A percentile compares a stretch with the other conserved stretches of the same genome.
Conservation (phyloP, 2,888 invertebrate species). For the Bugulina stolonifera region DNA sequence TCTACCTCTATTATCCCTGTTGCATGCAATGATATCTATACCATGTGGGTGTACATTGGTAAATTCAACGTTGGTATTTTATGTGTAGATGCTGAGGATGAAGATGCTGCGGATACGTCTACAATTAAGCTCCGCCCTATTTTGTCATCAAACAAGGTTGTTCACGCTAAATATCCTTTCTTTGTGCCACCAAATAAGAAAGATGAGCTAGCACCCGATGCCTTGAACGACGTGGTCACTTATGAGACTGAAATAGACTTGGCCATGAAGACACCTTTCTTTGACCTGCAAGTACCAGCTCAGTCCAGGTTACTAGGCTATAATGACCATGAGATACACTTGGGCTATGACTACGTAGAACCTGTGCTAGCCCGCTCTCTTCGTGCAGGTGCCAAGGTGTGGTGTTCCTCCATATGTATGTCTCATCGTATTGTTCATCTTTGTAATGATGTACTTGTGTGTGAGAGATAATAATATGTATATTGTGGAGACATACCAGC, state of each 20-base stretch:
- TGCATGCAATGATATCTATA: too few relatives aligned
- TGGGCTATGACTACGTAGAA: slow-evolving; percentile 44
- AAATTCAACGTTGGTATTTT: too few relatives aligned
- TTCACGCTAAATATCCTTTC: slow-evolving; percentile 20
- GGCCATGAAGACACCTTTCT: slow-evolving; percentile 46
- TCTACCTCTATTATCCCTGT: too few relatives aligned
- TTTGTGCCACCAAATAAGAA: slow-evolving; percentile 44
- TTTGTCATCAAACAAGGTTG: neutral
- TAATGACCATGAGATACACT: slow-evolving; percentile 37
- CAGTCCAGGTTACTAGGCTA: slow-evolving; percentile 46
- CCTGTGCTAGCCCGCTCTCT: slow-evolving; percentile 38
- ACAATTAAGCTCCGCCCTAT: neutral
- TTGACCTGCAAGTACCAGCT: slow-evolving; percentile 46
- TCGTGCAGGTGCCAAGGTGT: slow-evolving; percentile 49
- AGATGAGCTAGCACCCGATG: slow-evolving; percentile 35
- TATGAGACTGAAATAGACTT: slow-evolving; percentile 40
- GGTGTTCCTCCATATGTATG: too few relatives aligned
- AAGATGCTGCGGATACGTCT: neutral
- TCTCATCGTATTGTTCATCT: too few relatives aligned
- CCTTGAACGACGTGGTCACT: slow-evolving; percentile 24
- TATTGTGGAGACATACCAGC: too few relatives aligned
- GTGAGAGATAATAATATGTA: too few relatives aligned
- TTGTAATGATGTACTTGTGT: too few relatives aligned
- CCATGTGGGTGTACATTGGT: too few relatives aligned
- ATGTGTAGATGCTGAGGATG: slow-evolving; percentile 22